Percentiles rank a stretch among this genome's conserved stretches.
Conservation (phyloP, 2,797 vertebrate species). For the Salarias fasciatus region DNA sequence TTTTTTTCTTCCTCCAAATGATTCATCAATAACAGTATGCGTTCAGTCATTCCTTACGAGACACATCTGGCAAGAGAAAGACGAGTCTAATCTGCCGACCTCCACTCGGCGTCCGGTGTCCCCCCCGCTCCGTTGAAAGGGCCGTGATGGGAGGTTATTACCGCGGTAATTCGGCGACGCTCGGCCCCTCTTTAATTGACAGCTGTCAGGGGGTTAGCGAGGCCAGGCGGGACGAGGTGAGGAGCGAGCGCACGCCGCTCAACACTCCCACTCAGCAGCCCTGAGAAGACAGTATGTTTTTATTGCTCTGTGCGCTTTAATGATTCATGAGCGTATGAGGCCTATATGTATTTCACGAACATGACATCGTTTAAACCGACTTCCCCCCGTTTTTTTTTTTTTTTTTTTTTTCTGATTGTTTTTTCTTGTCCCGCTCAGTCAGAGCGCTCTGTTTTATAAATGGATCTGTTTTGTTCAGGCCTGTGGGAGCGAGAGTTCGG, state of each 20-base stretch:
- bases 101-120: conserved; percentile 23
- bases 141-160: conserved; percentile 56
- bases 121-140: conserved; percentile 25
- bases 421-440: conserved; percentile 1
- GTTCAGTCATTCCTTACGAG: conserved; percentile 27
- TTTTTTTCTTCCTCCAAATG: conserved; percentile 22
- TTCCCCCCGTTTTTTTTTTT: conserved; percentile 4
- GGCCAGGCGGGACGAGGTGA: conserved; percentile 42
- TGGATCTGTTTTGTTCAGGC: conserved; percentile 51
- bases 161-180: conserved; percentile 57
- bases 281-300: conserved; percentile 26
- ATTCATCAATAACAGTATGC: conserved; percentile 35
- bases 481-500: conserved; percentile 76
- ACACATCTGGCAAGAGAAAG: conserved; percentile 21
- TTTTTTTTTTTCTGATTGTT: conserved; percentile 22
- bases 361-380: conserved; percentile 27
- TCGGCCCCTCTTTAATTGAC: conserved; percentile 55
- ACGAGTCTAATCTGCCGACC: conserved; percentile 49
- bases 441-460: background rate
- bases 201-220: conserved; percentile 58
- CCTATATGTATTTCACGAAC: conserved; percentile 29
- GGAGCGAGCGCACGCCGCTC: conserved; percentile 30
- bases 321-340: conserved; percentile 34
- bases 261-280: conserved; percentile 20
- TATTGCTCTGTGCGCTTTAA: conserved; percentile 17